Conservation (phyloP, 2,888 invertebrate species). For the Eulithis prunata region DNA sequence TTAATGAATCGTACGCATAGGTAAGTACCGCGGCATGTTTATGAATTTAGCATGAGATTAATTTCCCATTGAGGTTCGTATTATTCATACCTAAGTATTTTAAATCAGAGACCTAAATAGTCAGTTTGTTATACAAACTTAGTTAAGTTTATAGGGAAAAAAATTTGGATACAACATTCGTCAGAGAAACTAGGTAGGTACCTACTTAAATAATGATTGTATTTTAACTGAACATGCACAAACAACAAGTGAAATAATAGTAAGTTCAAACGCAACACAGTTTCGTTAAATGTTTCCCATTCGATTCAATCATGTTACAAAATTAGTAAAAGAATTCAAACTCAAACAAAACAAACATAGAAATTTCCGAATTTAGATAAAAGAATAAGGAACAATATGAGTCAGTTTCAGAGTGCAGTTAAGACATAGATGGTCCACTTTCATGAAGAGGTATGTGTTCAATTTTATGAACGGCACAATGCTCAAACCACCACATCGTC, state of each 20-base stretch:
- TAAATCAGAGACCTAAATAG: too few species aligned
- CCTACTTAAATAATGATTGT: conserved; percentile 8
- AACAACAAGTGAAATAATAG: conserved; percentile 41
- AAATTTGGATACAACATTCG: conserved; percentile 12
- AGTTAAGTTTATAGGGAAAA: conserved; percentile 14
- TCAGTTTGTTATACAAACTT: too few species aligned
- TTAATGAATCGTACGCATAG: not conserved
- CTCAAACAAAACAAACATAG: conserved; percentile 36
- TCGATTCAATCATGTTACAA: conserved; percentile 33
- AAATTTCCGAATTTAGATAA: conserved; percentile 38
- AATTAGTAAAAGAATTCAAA: conserved; percentile 41
- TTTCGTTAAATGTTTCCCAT: conserved; percentile 33
- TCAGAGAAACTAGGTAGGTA: conserved; percentile 9
- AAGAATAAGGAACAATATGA: conserved; percentile 58
- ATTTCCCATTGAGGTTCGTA: not conserved
- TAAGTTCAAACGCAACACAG: conserved; percentile 42
- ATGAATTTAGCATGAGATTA: not conserved
- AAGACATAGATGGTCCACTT: conserved; percentile 73
- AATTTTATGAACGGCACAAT: conserved; percentile 77
- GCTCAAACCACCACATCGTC: conserved; percentile 81
- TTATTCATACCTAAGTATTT: too few species aligned
- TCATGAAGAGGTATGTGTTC: conserved; percentile 72
- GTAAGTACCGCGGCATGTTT: not conserved
- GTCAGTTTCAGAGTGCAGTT: conserved; percentile 82
- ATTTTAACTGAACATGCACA: conserved; percentile 43